Conservation (phyloP, 2,113 vertebrate species). For the Macquaria australasica region DNA sequence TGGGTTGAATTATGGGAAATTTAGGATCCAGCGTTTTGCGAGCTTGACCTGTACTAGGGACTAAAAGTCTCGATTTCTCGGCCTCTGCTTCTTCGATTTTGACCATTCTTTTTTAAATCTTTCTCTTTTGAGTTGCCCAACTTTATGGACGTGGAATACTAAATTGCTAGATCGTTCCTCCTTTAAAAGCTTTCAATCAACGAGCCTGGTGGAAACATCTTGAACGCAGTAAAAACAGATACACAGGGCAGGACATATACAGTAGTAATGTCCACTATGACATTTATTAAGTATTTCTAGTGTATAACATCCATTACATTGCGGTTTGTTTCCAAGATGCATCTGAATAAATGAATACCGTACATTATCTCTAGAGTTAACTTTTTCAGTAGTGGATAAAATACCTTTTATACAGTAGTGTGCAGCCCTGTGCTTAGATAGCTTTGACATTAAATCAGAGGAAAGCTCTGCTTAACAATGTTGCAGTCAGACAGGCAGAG, state of each 20-base stretch:
- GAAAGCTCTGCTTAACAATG: conserved; percentile 54
- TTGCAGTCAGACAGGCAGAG: conserved; percentile 50
- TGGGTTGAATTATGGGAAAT: neutral
- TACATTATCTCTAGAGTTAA: neutral
- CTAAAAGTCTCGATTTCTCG: neutral
- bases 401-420: conserved; percentile 6
- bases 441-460: conserved; percentile 65
- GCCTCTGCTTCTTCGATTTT: neutral
- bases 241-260: neutral
- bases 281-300: neutral
- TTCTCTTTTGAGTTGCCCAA: neutral
- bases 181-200: neutral
- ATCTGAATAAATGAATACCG: neutral
- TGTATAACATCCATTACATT: neutral
- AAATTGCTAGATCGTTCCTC: neutral
- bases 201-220: neutral
- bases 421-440: conserved; percentile 36
- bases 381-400: conserved; percentile 26
- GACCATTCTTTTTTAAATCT: neutral
- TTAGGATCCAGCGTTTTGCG: neutral
- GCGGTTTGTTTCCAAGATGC: conserved; percentile 10
- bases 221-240: neutral
- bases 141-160: neutral
- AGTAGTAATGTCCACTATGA: neutral
- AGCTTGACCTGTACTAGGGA: neutral